These are phyloP conservation scores for Gymnocypris eckloni DNA, from an alignment of 2,797 vertebrate genomes.

Conservation along the genomic window DNA sequence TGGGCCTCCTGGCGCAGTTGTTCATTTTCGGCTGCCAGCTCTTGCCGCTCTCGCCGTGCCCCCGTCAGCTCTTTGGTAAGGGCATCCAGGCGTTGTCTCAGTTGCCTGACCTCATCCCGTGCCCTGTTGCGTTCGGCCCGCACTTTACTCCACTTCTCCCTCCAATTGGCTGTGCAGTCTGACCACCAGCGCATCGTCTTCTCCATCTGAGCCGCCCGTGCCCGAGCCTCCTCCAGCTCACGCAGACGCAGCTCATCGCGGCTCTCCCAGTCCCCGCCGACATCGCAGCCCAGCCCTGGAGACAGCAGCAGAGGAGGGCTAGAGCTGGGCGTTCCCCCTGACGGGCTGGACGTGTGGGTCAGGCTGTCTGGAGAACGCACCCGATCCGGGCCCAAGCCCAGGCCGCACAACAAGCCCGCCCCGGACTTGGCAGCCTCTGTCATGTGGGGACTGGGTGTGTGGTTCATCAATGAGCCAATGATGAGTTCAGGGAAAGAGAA, in stretches of 20 bases:
- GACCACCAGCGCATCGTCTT: conserved; percentile 99
- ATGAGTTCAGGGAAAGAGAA: conserved; percentile 16
- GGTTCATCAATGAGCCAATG: conserved; percentile 83
- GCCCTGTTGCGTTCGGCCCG: conserved; percentile 92
- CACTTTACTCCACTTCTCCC: conserved; percentile 99
- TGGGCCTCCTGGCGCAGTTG: conserved; percentile 71
- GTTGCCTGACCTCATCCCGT: conserved; percentile 88
- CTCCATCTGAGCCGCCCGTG: conserved; percentile 94
- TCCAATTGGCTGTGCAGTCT: conserved; percentile 97
- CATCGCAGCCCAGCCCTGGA: conserved; percentile 73
- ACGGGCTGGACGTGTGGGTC: conserved; percentile 84
- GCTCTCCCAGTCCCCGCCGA: conserved; percentile 92
- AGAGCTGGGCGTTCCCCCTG: conserved; percentile 86
- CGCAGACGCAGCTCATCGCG: conserved; percentile 92
- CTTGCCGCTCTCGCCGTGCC: conserved; percentile 82
- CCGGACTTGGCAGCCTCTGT: conserved; percentile 83
- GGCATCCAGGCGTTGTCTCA: conserved; percentile 87
- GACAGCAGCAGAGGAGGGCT: conserved; percentile 85
- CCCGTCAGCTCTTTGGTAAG: conserved; percentile 91
- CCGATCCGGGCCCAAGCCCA: conserved; percentile 84
- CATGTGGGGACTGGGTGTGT: conserved; percentile 86
- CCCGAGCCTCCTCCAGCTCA: conserved; percentile 95
- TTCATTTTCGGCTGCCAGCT: conserved; percentile 79
- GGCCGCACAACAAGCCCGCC: conserved; percentile 81
- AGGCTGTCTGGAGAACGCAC: conserved; percentile 84